Evolutionary conservation across 2,113 vertebrate genomes (phyloP).

Genomic region (Formicarius rufipectus): DNA sequence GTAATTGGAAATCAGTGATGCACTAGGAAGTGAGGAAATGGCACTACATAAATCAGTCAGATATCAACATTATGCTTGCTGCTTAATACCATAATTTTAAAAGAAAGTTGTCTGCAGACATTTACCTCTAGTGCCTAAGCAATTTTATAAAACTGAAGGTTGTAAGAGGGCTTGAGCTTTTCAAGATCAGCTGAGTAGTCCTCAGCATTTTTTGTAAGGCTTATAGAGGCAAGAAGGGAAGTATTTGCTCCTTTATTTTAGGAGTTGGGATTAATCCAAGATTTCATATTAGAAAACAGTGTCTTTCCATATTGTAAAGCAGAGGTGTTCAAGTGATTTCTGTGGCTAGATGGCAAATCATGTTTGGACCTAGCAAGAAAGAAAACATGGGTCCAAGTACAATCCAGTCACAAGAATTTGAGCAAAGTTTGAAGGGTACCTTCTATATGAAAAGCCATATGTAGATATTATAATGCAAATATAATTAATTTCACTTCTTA

Average conservation of each 20-base stretch:
- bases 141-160: neutral
- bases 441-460: neutral
- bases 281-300: neutral
- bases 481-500: neutral
- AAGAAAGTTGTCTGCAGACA: neutral
- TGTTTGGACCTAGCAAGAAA: neutral
- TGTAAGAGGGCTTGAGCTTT: neutral
- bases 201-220: neutral
- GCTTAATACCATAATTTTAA: neutral
- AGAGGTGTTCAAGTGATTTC: neutral
- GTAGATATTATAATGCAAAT: neutral
- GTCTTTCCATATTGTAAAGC: neutral
- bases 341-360: neutral
- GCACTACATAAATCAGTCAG: neutral
- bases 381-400: neutral
- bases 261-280: neutral
- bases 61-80: neutral
- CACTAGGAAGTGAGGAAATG: neutral
- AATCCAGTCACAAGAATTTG: neutral
- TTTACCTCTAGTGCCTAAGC: neutral
- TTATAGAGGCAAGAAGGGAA: neutral
- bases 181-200: neutral
- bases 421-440: neutral
- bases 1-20: slow-evolving; percentile 16
- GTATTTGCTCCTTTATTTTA: neutral